Evolutionary conservation across 2,888 invertebrate species (phyloP), one percentile per base, ranked within the genome.

Genomic region (Standfussiana lucernea): DNA sequence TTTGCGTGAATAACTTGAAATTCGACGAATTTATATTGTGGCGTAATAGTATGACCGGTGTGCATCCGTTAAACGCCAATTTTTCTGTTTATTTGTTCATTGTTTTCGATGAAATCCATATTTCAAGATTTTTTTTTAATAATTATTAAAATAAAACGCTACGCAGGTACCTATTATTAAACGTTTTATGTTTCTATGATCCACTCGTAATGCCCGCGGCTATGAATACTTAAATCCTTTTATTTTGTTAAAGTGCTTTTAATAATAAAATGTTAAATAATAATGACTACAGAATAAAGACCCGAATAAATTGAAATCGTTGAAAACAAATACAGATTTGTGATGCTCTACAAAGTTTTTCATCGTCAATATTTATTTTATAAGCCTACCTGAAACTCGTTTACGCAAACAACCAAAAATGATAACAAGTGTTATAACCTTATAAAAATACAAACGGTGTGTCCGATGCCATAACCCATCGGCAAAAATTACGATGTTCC

Each of bases 181-280:
- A 10, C 24, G 42, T 69, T 79, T 70, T 28, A 45, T n/a, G n/a
- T 56, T 79, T 37, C 15, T 35, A 45, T n/a, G 32, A n/a, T 11
- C 18, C 45, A 45, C 53, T 79, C 21, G 45, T 15, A 79, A 56
- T 32, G 35, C 42, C 24, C 18, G n/a, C 32, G 40, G 56, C 32
- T 32, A 21, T 75, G 28, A 15, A 15, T 42, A 53, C 10, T 37
- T 24, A 37, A 53, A 76, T 50, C 40, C 21, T 70, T 56, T 56
- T 67, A 78, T 75, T 53, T 45, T n/a, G 24, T 28, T 6, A 3
- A 13, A 42, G 18, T 28, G 13, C 2, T 42, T 79, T 45, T 21
- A 45, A n/a, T 70, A 70, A 79, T 15, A 37, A 56, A 53, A 45
- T 28, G 28, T 13, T 35, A 78, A 75, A 66, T 35, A 77, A n/a